Evolutionary conservation across 92 coral and sea anemone species (phyloP), one percentile per base, ranked within the genome.

Genomic region (Palythoa heliodiscus): DNA sequence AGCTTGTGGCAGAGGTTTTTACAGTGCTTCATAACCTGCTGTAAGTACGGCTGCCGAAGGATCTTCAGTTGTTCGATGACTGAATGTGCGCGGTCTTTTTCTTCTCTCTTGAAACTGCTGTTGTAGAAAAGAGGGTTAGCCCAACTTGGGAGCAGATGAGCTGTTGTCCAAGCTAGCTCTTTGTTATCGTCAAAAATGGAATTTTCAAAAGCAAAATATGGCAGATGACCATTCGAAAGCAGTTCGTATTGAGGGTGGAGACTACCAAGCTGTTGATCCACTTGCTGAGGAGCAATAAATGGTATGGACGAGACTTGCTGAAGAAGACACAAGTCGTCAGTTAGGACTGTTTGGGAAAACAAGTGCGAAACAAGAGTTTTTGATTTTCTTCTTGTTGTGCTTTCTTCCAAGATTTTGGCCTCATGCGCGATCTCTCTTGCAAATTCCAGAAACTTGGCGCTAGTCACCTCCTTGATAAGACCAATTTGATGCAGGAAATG

Each of bases 21-120:
- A 63, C 93, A 93, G 48, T 95, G 96, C 20, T 74, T 68, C 39
- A 87, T 53, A 24, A 95, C 96, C 86, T 86, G 74, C 14, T 89
- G 89, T 5, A 86, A 19, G 19, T 83, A 68, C 20, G 98, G 98
- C 25, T 73, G 58, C 57, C 67, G 43, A 9, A 81, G 9, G 66
- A 91, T 87, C 5, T 76, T 47, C 23, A 93, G 89, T 12, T 52
- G 25, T 15, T 61, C 25, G 35, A 87, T 38, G 19, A 87, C 4
- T 25, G 66, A 58, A 3, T 9, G 14, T 14, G n/a, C 19, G 64
- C 64, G 64, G n/a, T n/a, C n/a, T 15, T 15, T 78, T 86, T 11
- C 38, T 6, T 67, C 38, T 67, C 35, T 67, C 37, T n/a, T n/a
- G n/a, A n/a, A n/a, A n/a, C 29, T 0, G 0, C 37, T 11, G 71